Percentiles rank a stretch among this genome's conserved stretches.
Conservation (phyloP, 2,797 vertebrate genomes). For the Hoplostethus atlanticus region DNA sequence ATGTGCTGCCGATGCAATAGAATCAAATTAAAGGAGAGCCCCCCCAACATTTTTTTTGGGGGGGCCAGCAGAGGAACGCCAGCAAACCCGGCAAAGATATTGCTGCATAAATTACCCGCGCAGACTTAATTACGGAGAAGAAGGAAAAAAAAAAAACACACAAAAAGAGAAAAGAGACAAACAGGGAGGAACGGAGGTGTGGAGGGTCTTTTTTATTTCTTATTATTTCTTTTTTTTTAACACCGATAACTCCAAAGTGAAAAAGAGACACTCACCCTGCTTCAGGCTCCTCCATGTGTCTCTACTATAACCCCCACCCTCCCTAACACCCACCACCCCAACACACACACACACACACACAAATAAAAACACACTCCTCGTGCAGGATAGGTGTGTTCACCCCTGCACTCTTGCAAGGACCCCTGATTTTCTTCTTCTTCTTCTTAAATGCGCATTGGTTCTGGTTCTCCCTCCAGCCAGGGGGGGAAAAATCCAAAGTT, state of each 20-base stretch:
- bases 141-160: constrained; percentile 16
- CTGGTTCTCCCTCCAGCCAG: constrained; percentile 14
- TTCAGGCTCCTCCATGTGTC: constrained; percentile 71
- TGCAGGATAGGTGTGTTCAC: too few species aligned
- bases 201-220: constrained; percentile 5
- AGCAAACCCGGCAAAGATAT: constrained; percentile 55
- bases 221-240: constrained; percentile 26
- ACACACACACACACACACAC: too few species aligned
- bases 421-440: too few species aligned
- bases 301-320: constrained; percentile 37
- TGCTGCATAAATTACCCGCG: constrained; percentile 67
- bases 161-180: constrained; percentile 34
- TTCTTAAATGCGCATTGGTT: background rate
- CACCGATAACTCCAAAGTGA: constrained; percentile 37
- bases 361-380: constrained; percentile 2
- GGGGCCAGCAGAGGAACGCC: constrained; percentile 43
- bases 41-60: constrained; percentile 40
- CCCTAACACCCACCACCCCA: constrained; percentile 8
- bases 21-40: constrained; percentile 67
- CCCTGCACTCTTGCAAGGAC: constrained; percentile 34
- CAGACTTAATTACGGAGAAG: constrained; percentile 65
- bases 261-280: constrained; percentile 67
- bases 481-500: background rate
- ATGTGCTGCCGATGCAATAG: constrained; percentile 52
- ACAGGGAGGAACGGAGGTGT: constrained; percentile 30